phyloP scores from a whole-genome alignment of 1,140 invertebrate genomes.

The Drosophila rhopaloa region DNA sequence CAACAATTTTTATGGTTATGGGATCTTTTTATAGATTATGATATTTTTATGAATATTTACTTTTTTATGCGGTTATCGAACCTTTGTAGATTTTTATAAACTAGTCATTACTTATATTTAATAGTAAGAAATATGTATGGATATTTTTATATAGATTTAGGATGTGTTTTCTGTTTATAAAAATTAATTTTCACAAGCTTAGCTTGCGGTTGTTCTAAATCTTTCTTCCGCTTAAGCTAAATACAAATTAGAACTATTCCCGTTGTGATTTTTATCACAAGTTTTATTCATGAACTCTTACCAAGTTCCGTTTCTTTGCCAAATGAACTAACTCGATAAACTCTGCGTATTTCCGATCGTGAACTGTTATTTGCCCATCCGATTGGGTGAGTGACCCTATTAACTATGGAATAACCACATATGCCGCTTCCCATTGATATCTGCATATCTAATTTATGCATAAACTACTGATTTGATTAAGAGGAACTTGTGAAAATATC shows the following conservation, averaged over 20 bases:
- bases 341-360: slow-evolving; percentile 31
- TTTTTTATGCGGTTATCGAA: no score
- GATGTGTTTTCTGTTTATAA: no score
- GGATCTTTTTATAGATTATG: no score
- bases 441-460: slow-evolving; percentile 40
- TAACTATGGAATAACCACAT: slow-evolving; percentile 10
- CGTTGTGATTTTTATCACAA: not conserved
- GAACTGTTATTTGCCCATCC: slow-evolving; percentile 1
- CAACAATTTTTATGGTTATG: not conserved
- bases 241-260: slow-evolving; percentile 8
- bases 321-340: slow-evolving; percentile 16
- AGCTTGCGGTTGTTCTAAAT: not conserved
- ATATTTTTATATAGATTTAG: no score
- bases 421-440: slow-evolving; percentile 62
- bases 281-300: not conserved
- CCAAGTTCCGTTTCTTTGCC: slow-evolving; percentile 28
- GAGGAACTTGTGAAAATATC: slow-evolving; percentile 70
- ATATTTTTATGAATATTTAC: no score
- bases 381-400: slow-evolving; percentile 47
- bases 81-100: no score
- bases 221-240: slow-evolving; percentile 13
- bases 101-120: no score
- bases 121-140: no score
- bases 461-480: slow-evolving; percentile 45
- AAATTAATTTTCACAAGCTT: not conserved